Percentiles rank a stretch among this genome's conserved stretches.
Evolutionary conservation across 2,113 vertebrate genomes (phyloP).

Genomic region (Cyphomyrus plagiostoma): DNA sequence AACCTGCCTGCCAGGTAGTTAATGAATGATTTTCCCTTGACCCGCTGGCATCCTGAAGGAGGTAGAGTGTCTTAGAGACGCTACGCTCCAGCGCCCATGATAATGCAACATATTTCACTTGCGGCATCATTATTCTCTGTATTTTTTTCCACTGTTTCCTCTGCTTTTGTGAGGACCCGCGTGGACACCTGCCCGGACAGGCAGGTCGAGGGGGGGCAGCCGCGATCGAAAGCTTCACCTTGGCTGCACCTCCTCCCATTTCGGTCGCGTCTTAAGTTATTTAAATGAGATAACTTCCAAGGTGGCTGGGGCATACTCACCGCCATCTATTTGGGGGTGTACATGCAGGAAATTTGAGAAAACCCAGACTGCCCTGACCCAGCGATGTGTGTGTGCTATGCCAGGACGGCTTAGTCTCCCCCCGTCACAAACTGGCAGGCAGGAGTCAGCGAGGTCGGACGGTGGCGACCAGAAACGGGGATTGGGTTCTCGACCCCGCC

Average conservation of each 20-base stretch:
- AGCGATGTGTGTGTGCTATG: neutral
- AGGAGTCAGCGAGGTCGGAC: neutral
- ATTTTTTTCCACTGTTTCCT: neutral
- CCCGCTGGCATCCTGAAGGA: neutral
- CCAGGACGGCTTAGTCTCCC: neutral
- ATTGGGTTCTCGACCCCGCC: neutral
- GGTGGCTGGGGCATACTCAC: neutral
- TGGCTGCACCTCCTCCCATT: neutral
- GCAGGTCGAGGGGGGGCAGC: neutral
- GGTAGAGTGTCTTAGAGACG: neutral
- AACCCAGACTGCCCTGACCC: neutral
- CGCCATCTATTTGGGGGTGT: neutral
- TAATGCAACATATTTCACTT: neutral
- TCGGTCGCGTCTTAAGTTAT: neutral
- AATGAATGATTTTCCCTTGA: constrained; percentile 3
- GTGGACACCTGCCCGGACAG: neutral
- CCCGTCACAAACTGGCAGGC: neutral
- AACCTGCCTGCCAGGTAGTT: neutral
- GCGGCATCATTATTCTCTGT: neutral
- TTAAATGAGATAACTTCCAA: neutral
- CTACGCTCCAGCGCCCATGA: neutral
- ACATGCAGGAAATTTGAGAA: neutral
- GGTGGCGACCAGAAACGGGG: neutral
- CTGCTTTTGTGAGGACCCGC: neutral
- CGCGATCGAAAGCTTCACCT: neutral